Percentiles rank a stretch among this genome's conserved stretches.
Conservation (phyloP, 2,797 vertebrate genomes). For the Protonibea diacanthus region DNA sequence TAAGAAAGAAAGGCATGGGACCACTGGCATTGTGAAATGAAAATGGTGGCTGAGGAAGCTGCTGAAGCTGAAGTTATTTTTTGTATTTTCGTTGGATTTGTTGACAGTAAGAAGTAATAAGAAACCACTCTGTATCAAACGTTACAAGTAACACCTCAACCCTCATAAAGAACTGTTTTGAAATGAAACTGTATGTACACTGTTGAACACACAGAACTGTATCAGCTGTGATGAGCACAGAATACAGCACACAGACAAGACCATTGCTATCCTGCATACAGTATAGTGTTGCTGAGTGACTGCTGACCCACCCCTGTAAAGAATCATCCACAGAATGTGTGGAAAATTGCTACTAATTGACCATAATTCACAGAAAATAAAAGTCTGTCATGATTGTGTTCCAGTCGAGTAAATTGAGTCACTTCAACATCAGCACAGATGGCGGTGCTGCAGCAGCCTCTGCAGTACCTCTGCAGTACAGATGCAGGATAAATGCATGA, state of each 20-base stretch:
- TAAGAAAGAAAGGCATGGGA: too few species aligned
- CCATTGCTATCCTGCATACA: conserved; percentile 7
- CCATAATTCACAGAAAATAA: neutral
- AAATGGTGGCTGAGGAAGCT: too few species aligned
- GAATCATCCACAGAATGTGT: conserved; percentile 17
- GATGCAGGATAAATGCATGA: conserved; percentile 34
- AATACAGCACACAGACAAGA: conserved; percentile 1
- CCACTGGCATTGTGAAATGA: too few species aligned
- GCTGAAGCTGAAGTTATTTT: neutral
- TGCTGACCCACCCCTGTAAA: conserved; percentile 15
- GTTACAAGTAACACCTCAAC: neutral
- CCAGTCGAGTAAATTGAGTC: conserved; percentile 25
- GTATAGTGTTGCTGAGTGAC: conserved; percentile 11
- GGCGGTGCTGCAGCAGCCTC: conserved; percentile 57
- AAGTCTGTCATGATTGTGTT: neutral
- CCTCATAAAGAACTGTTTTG: conserved; percentile 26
- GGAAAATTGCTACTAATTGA: conserved; percentile 6
- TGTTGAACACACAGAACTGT: conserved; percentile 28
- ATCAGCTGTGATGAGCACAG: conserved; percentile 18
- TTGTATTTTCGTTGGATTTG: conserved; percentile 32
- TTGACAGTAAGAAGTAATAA: conserved; percentile 16
- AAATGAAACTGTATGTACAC: conserved; percentile 50
- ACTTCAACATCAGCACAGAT: conserved; percentile 21
- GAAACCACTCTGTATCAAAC: neutral
- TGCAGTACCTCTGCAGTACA: conserved; percentile 65